Evolutionary conservation across 35 echinoderm and acorn worm species (phyloP).

Genomic region (Lytechinus pictus): DNA sequence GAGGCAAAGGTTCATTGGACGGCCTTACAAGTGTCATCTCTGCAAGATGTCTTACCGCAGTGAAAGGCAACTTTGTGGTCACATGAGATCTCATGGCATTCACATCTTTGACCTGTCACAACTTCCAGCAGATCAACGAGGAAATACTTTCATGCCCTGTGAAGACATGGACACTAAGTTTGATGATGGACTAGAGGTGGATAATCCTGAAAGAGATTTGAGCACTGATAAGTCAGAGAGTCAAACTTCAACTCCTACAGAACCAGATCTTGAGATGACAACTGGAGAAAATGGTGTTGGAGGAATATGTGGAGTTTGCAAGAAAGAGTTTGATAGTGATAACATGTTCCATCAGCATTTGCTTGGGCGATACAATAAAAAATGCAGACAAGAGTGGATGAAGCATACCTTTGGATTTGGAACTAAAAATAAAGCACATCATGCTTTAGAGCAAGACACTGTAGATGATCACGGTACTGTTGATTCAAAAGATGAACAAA

Average conservation of each 20-base stretch:
- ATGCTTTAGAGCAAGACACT: background rate
- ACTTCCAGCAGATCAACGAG: conserved; percentile 39
- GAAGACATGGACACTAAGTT: background rate
- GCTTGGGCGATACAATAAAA: conserved; percentile 26
- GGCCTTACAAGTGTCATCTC: conserved; percentile 37
- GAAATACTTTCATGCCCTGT: background rate
- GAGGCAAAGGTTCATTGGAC: conserved; percentile 32
- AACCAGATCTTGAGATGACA: background rate
- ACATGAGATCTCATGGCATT: conserved; percentile 43
- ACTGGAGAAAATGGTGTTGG: background rate
- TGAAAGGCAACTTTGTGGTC: conserved; percentile 43
- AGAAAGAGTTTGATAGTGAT: conserved; percentile 45
- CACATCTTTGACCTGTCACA: conserved; percentile 33
- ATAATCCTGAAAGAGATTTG: background rate
- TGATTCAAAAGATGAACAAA: background rate
- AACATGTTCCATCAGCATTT: conserved; percentile 48
- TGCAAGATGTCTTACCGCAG: conserved; percentile 52
- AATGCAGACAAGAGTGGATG: conserved; percentile 50
- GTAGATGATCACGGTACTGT: background rate
- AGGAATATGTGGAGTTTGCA: conserved; percentile 18
- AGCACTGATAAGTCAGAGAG: background rate
- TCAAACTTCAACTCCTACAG: background rate
- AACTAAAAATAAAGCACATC: background rate
- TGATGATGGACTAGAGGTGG: background rate
- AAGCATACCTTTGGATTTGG: conserved; percentile 38